Evolutionary conservation across 2,797 vertebrate species (phyloP), one percentile per base, ranked within the genome.

Genomic region (Lepus townsendii): DNA sequence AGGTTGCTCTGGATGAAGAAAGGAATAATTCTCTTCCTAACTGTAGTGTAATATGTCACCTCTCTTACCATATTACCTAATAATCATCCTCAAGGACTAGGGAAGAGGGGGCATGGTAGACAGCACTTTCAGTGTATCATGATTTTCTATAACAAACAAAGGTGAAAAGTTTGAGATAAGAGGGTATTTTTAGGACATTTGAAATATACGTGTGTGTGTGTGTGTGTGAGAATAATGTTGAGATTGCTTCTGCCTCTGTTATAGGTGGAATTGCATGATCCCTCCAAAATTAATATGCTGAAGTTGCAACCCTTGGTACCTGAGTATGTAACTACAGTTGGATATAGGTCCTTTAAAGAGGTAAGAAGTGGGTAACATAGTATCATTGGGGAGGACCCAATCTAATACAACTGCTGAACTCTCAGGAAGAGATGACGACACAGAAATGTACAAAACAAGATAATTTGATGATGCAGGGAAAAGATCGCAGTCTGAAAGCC

Each of bases 1-100:
- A 96, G 85, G 75, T 73, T 97, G 87, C 80, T 96, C 77, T 72
- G 60, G 88, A 72, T 69, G 32, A 95, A 97, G 96, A 96, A 97
- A 47, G 69, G 96, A 96, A 95, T 1, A 14, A 97, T 95, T 93
- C 42, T 97, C 95, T 95, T 97, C 66, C 83, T 16, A 95, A 97
- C 77, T 87, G 1, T 12, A 92, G 71, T 76, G 90, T 98, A 96
- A 96, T 65, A 91, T 66, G 86, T 63, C 27, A 91, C 83, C 27
- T 88, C 32, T 96, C 65, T 95, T 76, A 93, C 38, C 65, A 63
- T 83, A 95, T 96, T 96, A 96, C 87, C 92, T 95, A 90, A 97
- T 96, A 93, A 71, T 91, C 38, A 69, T 52, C 22, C 32, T 38
- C 50, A 63, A n/a, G 27, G 38, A 84, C 92, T 68, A 73, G 57